These are phyloP conservation scores for Mycetomoellerius zeteki DNA, from an alignment of 1,140 invertebrate species.

Conservation along the genomic window DNA sequence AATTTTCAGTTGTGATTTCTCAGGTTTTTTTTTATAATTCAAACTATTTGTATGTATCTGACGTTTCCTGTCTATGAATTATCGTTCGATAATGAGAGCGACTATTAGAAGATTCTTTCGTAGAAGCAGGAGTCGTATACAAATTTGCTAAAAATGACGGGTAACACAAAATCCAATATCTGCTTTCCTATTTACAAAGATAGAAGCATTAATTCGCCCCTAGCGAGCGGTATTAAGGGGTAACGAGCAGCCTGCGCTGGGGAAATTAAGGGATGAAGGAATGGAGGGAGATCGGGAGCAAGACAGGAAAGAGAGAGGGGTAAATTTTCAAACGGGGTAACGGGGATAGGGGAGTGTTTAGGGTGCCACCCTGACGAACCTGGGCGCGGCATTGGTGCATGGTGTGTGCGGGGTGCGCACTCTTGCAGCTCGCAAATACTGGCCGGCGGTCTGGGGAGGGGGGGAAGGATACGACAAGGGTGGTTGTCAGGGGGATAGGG, in stretches of 20 bases:
- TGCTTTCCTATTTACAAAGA: conserved; percentile 41
- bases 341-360: background rate
- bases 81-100: background rate
- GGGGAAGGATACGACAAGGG: conserved; percentile 44
- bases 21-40: background rate
- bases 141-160: conserved; percentile 6
- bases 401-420: conserved; percentile 70
- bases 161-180: conserved; percentile 3
- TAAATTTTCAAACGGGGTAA: conserved; percentile 68
- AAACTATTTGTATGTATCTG: background rate
- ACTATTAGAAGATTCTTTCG: background rate
- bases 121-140: background rate
- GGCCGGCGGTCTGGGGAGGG: background rate
- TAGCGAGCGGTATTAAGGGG: conserved; percentile 36
- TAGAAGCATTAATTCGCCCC: conserved; percentile 23
- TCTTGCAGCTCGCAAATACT: conserved; percentile 73
- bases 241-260: conserved; percentile 26
- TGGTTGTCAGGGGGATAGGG: conserved; percentile 4
- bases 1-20: background rate
- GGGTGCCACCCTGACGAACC: conserved; percentile 54
- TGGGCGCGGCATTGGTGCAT: conserved; percentile 48
- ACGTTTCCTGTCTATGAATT: background rate
- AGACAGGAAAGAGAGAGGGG: background rate
- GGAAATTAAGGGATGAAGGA: background rate
- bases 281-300: background rate